Base-by-base conservation (phyloP, 2,113 vertebrate genomes). In the Trogon surrucura region DNA sequence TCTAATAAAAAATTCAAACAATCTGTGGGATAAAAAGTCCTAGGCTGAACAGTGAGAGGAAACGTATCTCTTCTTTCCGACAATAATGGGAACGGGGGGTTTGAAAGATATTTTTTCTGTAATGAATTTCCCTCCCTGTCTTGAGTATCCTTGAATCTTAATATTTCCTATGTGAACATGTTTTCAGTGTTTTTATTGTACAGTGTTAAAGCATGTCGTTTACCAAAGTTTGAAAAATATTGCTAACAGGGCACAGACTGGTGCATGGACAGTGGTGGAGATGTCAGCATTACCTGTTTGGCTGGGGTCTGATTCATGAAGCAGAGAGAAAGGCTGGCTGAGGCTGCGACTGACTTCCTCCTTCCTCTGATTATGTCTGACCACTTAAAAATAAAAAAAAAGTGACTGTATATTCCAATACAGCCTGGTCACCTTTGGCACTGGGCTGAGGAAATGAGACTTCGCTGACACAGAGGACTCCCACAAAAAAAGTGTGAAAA, bases 401-500 rank as follows among this genome's bases (percentile, higher is more conserved):
- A 77, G 13, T 45, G 36, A 58, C 87, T 74, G 29, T 45, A 83
- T 83, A 91, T 93, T 93, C 65, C 74, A 78, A 84, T 58, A 69
- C 53, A 96, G 38, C 36, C 73, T 96, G 78, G 73, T 79, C 83
- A 95, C 83, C 95, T 96, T 96, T 95, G 86, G 77, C 80, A 85
- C 73, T 27, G 41, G 65, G 61, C 45, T 50, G 81, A 96, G 84
- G 92, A 92, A 88, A 96, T 94, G 92, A 69, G 95, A 74, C 90
- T 87, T 82, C 83, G 56, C 83, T 2, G 51, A 91, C 91, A 89
- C 58, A 86, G 95, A 96, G 41, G 81, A 84, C 85, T 91, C 93
- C 92, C 95, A 94, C 85, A 69, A 94, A 79, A 54, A 78, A 71
- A 97, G 97, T 97, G 97, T 98, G 97, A 81, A 97, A 91, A 97